Base-by-base conservation (phyloP, 2,888 invertebrate genomes). In the Hartigia nigra region DNA sequence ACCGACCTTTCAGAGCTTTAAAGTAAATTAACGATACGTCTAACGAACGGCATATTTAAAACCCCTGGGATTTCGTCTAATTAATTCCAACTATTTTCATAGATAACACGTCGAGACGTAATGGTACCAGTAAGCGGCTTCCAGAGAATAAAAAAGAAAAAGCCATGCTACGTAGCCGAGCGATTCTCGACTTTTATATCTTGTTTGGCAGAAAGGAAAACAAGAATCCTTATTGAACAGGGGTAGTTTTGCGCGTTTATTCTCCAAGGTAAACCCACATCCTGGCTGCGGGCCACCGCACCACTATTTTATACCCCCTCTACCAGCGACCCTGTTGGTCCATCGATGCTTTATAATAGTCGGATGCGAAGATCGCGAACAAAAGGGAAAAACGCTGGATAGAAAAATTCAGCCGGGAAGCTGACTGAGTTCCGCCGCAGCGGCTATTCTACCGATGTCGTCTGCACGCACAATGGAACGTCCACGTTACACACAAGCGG, bases 401-500 rank as follows among this genome's bases (percentile, higher is more conserved):
- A 82, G 84, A 84, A 86, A 86, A 86, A 86, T 86, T 82, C 83
- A 81, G 76, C 79, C 82, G 78, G 78, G 77, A 78, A 83, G 86
- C 85, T 86, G 87, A 86, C 84, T 81, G 83, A 81, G 87, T 87
- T 87, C 86, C 87, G 86, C 76, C 74, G 77, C 76, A 80, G 76
- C 78, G 81, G 76, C 78, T 82, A 74, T 78, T 78, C 81, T 77
- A 23, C 75, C 75, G 70, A 77, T 23, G 55, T 55, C 76, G 77
- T 55, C 23, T 77, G 12, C 74, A 81, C 81, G 82, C 81, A 80
- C 81, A 83, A 84, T 82, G 74, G 78, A 70, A 72, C 3, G 31
- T 32, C 31, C 31, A 32, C 12, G 14, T 31, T 72, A 32, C 31
- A 32, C 72, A 9, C 72, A 31, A 12, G n/a, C 5, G 3, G 3